Base-by-base conservation (phyloP, 1,140 invertebrate genomes). In the Drosophila elegans region DNA sequence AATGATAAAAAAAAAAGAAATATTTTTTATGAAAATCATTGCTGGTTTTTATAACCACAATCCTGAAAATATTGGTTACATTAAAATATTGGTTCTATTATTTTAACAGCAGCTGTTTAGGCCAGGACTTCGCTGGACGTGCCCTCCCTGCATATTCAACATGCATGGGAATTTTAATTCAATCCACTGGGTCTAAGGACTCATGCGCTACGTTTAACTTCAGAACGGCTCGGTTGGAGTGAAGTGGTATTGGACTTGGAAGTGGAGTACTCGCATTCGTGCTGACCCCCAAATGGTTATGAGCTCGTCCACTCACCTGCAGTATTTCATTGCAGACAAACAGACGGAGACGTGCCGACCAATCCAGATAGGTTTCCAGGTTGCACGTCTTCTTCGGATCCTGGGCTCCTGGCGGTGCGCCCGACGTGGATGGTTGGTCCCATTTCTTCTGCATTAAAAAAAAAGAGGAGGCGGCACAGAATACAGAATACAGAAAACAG, bases 281-380 rank as follows among this genome's bases (percentile, higher is more conserved):
- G 38, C 32, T 34, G 53, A 51, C 54, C 49, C 29, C 71, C 49
- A 74, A 39, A 74, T 69, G 53, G 55, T 67, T 71, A 48, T 71
- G 48, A 57, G 49, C 49, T 71, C 51, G 64, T 71, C 52, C 67
- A 57, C 75, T 91, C 63, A 92, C 91, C 89, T 91, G 89, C 69
- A 92, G 77, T 77, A 92, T 92, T 72, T 92, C 90, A 61, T 92
- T 92, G 79, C 90, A 91, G 52, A 91, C 91, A 78, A 92, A 91
- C 42, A 91, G 71, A 53, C 91, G 88, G 39, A 91, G 61, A 90
- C 91, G 90, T 81, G 90, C 80, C 68, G 91, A 91, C 91, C 91
- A 92, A 55, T 92, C 83, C 55, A 92, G 69, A 68, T 92, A 92
- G 41, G 85, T 92, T 82, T 92, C 89, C 77, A 92, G 78, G 71